Evolutionary conservation across 2,888 invertebrate genomes (phyloP), one percentile per base, ranked within the genome.

Genomic region (Gymnoscelis rufifasciata): DNA sequence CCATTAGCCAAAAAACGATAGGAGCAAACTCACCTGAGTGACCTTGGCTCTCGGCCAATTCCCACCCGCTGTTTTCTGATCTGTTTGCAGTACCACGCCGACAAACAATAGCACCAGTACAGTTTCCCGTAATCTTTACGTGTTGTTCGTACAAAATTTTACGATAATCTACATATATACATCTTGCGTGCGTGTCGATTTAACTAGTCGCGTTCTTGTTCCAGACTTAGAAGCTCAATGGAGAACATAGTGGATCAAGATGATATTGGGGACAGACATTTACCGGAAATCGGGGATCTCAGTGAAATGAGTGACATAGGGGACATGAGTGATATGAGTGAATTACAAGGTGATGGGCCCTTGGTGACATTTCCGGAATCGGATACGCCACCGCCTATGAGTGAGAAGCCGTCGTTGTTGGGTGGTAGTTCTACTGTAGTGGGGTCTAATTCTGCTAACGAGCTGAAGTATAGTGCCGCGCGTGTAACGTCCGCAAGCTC

Each of bases 401-500:
- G 74, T 73, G 70, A 89, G 65, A 68, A 88, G 74, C 72, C 90
- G 60, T 80, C 75, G 42, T 59, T 89, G 61, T 68, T 84, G 27
- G 68, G 90, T 62, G 73, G 90, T 54, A 81, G 77, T 71, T 68
- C 87, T 50, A 71, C 71, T 8, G 71, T 81, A 4, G 76, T 81
- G 36, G 82, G 81, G 2, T 72, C 83, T 7, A 83, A 69, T 61
- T 64, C 78, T 6, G 90, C 93, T 15, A 94, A 94, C 68, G 93
- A 93, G 45, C 86, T 95, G 56, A 95, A 95, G 75, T 95, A 93
- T 72, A 94, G 95, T 77, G 94, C 95, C 77, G 95, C 95, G 69
- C 92, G 94, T 60, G 92, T 93, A 77, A 93, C 94, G 53, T 94
- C 94, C 43, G 93, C 94, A 47, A 83, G 84, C 53, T 83, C 86